Percentiles rank a stretch among this genome's conserved stretches.
These are phyloP conservation scores for Phocoena phocoena DNA, from an alignment of 2,113 vertebrate species.

Conservation along the genomic window DNA sequence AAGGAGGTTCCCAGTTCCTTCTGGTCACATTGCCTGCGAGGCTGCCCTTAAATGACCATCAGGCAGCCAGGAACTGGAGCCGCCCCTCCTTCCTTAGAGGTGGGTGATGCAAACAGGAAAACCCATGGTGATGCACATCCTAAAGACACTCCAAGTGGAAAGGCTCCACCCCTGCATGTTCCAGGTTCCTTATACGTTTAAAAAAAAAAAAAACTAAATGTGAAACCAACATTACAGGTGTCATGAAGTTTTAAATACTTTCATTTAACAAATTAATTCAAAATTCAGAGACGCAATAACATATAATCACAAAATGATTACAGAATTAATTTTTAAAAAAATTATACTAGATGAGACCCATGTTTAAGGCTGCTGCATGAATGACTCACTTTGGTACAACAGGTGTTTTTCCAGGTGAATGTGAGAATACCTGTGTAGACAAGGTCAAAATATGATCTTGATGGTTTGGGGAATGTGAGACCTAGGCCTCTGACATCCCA, in stretches of 20 bases:
- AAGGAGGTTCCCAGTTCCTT: not conserved
- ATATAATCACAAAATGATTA: not conserved
- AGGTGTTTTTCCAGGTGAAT: not conserved
- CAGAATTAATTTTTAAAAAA: not conserved
- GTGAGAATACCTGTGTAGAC: not conserved
- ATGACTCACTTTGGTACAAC: not conserved
- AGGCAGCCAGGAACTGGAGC: too few species aligned
- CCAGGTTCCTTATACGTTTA: not conserved
- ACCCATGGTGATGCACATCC: not conserved
- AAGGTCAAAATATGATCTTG: not conserved
- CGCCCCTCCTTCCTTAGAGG: not conserved
- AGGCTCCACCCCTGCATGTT: not conserved
- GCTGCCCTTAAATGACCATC: not conserved
- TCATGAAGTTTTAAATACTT: not conserved
- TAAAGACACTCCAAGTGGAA: not conserved
- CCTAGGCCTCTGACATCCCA: not conserved
- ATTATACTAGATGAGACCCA: not conserved
- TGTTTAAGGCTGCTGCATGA: not conserved
- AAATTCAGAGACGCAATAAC: not conserved
- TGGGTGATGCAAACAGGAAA: not conserved
- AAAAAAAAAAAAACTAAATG: not conserved
- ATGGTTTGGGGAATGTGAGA: not conserved
- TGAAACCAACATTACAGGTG: not conserved
- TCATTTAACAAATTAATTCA: not conserved
- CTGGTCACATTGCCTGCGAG: not conserved